Evolutionary conservation across 2,113 vertebrate genomes (phyloP), one percentile per base, ranked within the genome.

Genomic region (Apodemus speciosus): DNA sequence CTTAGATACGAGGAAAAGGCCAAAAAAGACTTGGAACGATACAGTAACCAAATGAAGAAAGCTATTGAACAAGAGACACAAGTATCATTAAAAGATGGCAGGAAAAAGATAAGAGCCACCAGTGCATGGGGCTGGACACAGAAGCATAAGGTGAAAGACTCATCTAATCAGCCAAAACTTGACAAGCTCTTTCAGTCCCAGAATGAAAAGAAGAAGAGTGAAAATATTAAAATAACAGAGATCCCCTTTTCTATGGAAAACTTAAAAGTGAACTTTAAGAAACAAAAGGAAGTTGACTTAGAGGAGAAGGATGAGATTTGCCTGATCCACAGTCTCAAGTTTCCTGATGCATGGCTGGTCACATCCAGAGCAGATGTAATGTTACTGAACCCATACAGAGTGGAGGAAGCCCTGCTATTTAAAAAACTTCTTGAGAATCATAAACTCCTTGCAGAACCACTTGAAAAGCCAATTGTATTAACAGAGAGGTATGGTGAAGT

Each of bases 311-410:
- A 97, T 0, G 97, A 98, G 96, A 97, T 98, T 97, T 96, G 94
- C 85, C 98, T 99, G 85, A 98, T 99, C 95, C 98, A 98, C 96
- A 98, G 97, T 49, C 98, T 99, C 97, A 98, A 98, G 96, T 98
- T 99, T 97, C 99, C 99, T 97, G 98, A 98, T 92, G 97, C 98
- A 75, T 99, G 99, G 99, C 96, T 99, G 92, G 95, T 99, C 96
- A 98, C 98, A 97, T 98, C 98, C 91, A 98, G 98, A 96, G 98
- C 97, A 96, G 98, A 98, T 53, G 96, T 99, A 4, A 98, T 98
- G 98, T 97, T 99, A 97, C 96, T 99, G 96, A 99, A 99, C 97
- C 99, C 99, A 3, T 99, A 99, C 89, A 99, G 99, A 95, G 97
- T 99, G 94, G 99, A 99, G 98, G 99, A 99, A 97, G 98, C 98